Evolutionary conservation across 2,113 vertebrate genomes (phyloP).

Genomic region (Sinocyclocheilus maitianheensis): DNA sequence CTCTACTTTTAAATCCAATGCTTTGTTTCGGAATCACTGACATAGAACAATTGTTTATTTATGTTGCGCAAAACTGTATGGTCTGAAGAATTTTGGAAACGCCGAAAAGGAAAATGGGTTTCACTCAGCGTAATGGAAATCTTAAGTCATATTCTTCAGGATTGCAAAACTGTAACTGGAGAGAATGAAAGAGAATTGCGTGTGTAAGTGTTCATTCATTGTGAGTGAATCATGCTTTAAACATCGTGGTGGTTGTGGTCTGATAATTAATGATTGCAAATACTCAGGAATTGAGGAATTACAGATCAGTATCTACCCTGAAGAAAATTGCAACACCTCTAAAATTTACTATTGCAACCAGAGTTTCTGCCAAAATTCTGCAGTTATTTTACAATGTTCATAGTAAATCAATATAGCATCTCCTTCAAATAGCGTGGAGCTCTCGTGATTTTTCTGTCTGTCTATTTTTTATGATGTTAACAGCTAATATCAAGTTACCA

Average conservation of each 20-base stretch:
- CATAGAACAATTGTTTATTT: slow-evolving; percentile 25
- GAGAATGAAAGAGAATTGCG: slow-evolving; percentile 1
- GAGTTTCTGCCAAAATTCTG: background rate
- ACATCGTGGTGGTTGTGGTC: background rate
- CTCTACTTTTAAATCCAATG: slow-evolving; percentile 36
- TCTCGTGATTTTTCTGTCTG: background rate
- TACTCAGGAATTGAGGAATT: background rate
- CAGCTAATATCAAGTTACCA: background rate
- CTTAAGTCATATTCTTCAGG: background rate
- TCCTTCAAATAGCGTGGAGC: background rate
- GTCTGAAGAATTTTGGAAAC: background rate
- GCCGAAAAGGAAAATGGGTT: slow-evolving; percentile 1
- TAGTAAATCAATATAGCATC: background rate
- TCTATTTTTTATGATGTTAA: background rate
- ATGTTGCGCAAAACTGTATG: background rate
- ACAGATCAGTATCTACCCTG: background rate
- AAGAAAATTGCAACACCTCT: background rate
- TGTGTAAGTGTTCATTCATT: slow-evolving; percentile 10
- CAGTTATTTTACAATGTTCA: background rate
- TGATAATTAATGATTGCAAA: slow-evolving; percentile 17
- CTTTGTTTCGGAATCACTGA: slow-evolving; percentile 30
- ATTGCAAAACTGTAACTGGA: background rate
- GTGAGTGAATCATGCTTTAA: slow-evolving; percentile 25
- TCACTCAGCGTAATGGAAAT: slow-evolving; percentile 13
- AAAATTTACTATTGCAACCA: background rate